Conservation (phyloP, 1,140 invertebrate species). For the Megalonaias nervosa region DNA sequence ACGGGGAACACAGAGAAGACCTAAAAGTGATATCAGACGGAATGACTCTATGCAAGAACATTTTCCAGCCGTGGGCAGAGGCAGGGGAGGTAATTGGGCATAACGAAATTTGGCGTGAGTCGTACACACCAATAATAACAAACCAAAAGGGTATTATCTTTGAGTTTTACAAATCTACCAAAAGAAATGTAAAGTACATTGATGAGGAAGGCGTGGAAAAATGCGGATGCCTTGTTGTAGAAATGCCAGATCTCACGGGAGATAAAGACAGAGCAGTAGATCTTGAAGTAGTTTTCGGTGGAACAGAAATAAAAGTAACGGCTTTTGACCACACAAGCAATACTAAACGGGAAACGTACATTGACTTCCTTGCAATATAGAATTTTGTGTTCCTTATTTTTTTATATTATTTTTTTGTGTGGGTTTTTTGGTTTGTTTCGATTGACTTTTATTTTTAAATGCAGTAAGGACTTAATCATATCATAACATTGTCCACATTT, state of each 20-base stretch:
- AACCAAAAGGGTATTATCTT: conserved; percentile 75
- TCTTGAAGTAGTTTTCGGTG: conserved; percentile 76
- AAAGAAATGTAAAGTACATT: conserved; percentile 73
- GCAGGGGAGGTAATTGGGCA: conserved; percentile 73
- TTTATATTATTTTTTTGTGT: conserved; percentile 68
- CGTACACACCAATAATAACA: conserved; percentile 75
- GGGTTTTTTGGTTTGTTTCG: conserved; percentile 28
- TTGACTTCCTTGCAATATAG: conserved; percentile 73
- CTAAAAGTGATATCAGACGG: conserved; percentile 73
- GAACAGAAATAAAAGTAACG: conserved; percentile 76
- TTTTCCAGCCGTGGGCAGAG: conserved; percentile 76
- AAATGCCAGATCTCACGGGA: conserved; percentile 69
- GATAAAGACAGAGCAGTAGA: conserved; percentile 72
- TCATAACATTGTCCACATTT: too few relatives aligned
- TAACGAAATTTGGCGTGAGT: conserved; percentile 74
- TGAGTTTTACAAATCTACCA: conserved; percentile 74
- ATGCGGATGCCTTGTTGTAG: conserved; percentile 75
- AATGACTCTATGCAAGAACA: conserved; percentile 75
- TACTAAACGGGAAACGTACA: conserved; percentile 73
- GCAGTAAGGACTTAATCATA: too few relatives aligned
- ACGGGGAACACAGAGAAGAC: conserved; percentile 75
- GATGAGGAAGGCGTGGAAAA: conserved; percentile 75
- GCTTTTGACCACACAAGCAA: conserved; percentile 75
- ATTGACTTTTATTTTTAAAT: too few relatives aligned
- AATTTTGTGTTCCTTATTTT: not conserved